phyloP scores from a whole-genome alignment of 2,888 invertebrate genomes.

The Taenaris catops region DNA sequence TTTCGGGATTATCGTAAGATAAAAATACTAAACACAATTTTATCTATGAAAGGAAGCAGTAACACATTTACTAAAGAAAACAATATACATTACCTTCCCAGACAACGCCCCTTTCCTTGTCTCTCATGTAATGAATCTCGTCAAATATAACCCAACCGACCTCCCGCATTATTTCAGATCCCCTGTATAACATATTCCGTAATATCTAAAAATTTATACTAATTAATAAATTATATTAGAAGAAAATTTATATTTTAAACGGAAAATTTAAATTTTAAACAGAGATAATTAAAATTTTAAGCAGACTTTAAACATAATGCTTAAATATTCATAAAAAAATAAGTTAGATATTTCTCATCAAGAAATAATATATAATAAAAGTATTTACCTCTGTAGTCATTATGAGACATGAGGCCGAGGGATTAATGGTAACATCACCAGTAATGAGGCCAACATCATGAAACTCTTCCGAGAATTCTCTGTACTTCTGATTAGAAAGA shows the following conservation, averaged over 20 bases:
- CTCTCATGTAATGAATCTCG: slow-evolving; percentile 99
- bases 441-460: slow-evolving; percentile 99
- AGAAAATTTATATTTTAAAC: no score
- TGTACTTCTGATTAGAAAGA: slow-evolving; percentile 98
- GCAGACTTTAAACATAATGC: no score
- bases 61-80: no score
- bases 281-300: no score
- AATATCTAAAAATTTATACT: slow-evolving; percentile 95
- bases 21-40: no score
- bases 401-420: slow-evolving; percentile 97
- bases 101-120: slow-evolving; percentile 99
- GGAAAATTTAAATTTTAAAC: no score
- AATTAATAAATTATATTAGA: no score
- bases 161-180: slow-evolving; percentile 99
- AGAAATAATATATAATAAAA: no score
- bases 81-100: slow-evolving; percentile 89
- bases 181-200: slow-evolving; percentile 98
- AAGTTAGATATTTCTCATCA: no score
- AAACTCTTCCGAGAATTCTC: slow-evolving; percentile 98
- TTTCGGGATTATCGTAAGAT: no score
- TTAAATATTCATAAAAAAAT: no score
- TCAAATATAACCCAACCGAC: slow-evolving; percentile 99
- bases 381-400: slow-evolving; percentile 98
- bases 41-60: no score
- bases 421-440: slow-evolving; percentile 99